Conservation (phyloP, 2,113 vertebrate genomes). For the Martes martes region DNA sequence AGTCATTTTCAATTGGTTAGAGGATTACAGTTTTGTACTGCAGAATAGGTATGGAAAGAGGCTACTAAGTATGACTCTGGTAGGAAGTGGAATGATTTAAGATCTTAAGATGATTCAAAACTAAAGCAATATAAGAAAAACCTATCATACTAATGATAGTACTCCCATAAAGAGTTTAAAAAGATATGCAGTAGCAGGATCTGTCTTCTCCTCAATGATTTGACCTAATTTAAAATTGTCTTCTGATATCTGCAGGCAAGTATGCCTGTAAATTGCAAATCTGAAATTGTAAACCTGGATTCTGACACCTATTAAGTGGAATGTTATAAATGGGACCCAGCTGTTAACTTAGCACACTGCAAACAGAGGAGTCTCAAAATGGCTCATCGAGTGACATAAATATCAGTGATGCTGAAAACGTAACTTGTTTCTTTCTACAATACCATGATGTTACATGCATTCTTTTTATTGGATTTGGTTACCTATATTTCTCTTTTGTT, state of each 20-base stretch:
- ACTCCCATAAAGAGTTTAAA: not conserved
- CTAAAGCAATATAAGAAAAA: not conserved
- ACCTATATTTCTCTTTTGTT: not conserved
- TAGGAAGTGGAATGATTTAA: not conserved
- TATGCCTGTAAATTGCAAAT: not conserved
- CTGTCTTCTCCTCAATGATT: not conserved
- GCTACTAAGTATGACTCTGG: not conserved
- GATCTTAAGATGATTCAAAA: not conserved
- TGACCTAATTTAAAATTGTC: not conserved
- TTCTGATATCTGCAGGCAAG: not conserved
- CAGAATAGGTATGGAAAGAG: not conserved
- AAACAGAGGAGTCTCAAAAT: conserved; percentile 12
- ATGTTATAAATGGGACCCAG: not conserved
- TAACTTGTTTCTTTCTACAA: not conserved
- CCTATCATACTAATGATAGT: not conserved
- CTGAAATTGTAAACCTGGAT: not conserved
- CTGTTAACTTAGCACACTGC: not conserved
- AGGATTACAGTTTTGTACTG: not conserved
- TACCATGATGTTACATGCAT: not conserved
- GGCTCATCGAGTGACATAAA: not conserved
- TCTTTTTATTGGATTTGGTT: not conserved
- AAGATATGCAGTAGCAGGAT: not conserved
- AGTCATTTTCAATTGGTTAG: not conserved
- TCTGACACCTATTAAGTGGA: not conserved
- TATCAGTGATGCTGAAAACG: conserved; percentile 11